Percentiles rank a stretch among this genome's conserved stretches.
These are phyloP conservation scores for Salvelinus alpinus DNA, from an alignment of 2,113 vertebrate species.

Conservation along the genomic window DNA sequence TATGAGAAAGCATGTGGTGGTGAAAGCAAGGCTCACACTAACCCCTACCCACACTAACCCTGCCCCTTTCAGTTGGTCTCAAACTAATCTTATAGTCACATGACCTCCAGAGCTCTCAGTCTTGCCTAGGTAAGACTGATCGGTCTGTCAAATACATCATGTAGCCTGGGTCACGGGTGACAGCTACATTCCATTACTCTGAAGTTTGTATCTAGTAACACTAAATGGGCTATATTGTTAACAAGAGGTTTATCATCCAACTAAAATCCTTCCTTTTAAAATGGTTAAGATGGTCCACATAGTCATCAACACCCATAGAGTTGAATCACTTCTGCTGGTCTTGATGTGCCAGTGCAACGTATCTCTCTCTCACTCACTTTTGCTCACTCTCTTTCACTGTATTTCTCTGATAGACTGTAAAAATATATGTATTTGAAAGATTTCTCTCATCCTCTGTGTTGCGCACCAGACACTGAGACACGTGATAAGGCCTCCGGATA, in stretches of 20 bases:
- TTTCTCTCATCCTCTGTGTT: background rate
- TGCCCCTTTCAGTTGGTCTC: conserved; percentile 3
- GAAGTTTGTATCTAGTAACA: background rate
- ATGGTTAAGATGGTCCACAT: too few species aligned
- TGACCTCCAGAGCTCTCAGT: conserved; percentile 9
- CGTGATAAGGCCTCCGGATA: background rate
- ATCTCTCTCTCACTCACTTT: background rate
- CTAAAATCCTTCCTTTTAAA: background rate
- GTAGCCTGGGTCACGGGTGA: background rate
- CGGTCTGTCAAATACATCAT: background rate
- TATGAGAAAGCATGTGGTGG: background rate
- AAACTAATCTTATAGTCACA: conserved; percentile 16
- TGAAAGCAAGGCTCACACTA: background rate
- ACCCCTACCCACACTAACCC: background rate
- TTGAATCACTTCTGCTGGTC: background rate
- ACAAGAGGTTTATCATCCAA: background rate
- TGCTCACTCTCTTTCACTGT: background rate
- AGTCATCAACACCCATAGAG: background rate
- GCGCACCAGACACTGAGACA: background rate
- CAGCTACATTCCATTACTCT: background rate
- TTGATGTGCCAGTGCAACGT: background rate
- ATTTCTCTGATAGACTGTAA: too few species aligned
- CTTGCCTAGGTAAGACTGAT: background rate
- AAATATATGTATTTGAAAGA: too few species aligned
- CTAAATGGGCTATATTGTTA: background rate